Percentiles rank a stretch among this genome's conserved stretches.
Evolutionary conservation across 2,888 invertebrate species (phyloP).

Genomic region (Drosophila dives): DNA sequence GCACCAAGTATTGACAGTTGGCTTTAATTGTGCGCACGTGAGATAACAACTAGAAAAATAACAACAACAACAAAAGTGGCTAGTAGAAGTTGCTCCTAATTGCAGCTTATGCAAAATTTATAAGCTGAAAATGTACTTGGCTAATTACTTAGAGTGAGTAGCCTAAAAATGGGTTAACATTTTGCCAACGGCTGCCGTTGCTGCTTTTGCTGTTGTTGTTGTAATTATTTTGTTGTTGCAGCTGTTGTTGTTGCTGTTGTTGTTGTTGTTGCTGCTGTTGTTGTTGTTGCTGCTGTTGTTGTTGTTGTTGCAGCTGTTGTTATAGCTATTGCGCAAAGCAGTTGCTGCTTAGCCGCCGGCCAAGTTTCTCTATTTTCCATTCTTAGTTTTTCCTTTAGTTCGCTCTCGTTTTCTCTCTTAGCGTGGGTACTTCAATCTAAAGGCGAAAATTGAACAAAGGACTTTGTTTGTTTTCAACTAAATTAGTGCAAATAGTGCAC

Average conservation of each 20-base stretch:
- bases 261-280: constrained; percentile 31
- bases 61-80: constrained; percentile 11
- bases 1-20: constrained; percentile 37
- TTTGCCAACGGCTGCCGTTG: constrained; percentile 55
- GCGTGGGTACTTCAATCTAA: constrained; percentile 58
- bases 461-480: constrained; percentile 80
- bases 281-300: neutral
- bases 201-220: constrained; percentile 19
- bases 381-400: constrained; percentile 7
- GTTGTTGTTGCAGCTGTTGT: constrained; percentile 15
- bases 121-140: constrained; percentile 72
- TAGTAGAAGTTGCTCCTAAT: constrained; percentile 50
- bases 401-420: constrained; percentile 9
- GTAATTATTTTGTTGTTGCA: constrained; percentile 20
- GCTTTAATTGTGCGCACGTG: constrained; percentile 63
- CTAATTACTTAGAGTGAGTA: constrained; percentile 71
- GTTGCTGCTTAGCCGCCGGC: constrained; percentile 65
- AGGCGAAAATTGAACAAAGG: constrained; percentile 80
- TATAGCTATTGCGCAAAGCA: constrained; percentile 36
- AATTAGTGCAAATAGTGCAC: constrained; percentile 80
- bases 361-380: constrained; percentile 44
- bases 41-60: constrained; percentile 38
- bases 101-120: constrained; percentile 66
- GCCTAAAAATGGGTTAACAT: constrained; percentile 72
- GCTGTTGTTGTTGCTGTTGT: constrained; percentile 7